phyloP scores from a whole-genome alignment of 2,113 vertebrate species.

The Mastomys natalensis region DNA sequence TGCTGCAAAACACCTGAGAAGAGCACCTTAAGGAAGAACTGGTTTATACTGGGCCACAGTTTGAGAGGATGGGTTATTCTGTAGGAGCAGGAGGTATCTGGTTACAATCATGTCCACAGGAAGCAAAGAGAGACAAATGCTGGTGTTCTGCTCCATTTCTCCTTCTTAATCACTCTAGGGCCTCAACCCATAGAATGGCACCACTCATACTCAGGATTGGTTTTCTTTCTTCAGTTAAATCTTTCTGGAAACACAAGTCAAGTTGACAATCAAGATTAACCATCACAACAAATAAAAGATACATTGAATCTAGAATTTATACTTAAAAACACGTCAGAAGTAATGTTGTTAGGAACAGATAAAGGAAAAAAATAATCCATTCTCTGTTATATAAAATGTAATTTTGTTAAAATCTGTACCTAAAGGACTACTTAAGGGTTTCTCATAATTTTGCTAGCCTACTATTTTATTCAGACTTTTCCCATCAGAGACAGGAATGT shows the following conservation, averaged over 20 bases:
- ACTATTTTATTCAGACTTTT: slow-evolving; percentile 40
- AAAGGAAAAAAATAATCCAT: slow-evolving; percentile 4
- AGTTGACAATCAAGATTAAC: background rate
- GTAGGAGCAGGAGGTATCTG: background rate
- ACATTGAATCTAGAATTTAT: slow-evolving; percentile 40
- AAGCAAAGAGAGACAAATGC: background rate
- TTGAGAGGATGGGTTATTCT: background rate
- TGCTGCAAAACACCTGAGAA: background rate
- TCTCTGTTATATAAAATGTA: slow-evolving; percentile 32
- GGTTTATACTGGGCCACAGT: too few species aligned
- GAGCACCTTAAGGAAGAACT: background rate
- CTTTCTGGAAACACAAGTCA: background rate
- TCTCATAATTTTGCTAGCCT: slow-evolving; percentile 43
- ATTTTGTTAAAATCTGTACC: slow-evolving; percentile 33
- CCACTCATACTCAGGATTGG: background rate
- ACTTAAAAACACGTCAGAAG: background rate
- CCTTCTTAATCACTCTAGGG: background rate
- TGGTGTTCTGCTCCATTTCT: background rate
- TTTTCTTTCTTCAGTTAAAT: background rate
- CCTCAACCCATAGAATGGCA: too few species aligned
- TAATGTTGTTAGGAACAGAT: slow-evolving; percentile 23
- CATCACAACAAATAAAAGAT: slow-evolving; percentile 52
- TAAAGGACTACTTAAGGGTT: background rate
- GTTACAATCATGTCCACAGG: background rate
- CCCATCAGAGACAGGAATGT: background rate